phyloP scores from a whole-genome alignment of 1,140 invertebrate genomes.

The Amphibalanus amphitrite region DNA sequence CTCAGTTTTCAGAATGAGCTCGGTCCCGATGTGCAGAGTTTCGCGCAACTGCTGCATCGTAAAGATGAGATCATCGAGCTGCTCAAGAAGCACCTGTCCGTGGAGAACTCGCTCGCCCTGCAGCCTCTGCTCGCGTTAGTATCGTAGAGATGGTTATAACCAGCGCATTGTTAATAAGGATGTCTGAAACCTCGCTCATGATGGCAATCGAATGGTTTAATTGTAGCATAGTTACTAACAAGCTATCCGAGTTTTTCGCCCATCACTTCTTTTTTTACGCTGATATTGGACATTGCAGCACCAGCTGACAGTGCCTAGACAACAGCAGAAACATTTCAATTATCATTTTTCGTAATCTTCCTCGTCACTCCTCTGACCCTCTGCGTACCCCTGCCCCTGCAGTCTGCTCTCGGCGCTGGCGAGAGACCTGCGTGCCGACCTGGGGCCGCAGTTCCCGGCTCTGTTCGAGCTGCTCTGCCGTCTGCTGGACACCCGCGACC shows the following conservation, averaged over 20 bases:
- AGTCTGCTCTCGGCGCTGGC: constrained; percentile 66
- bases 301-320: no score
- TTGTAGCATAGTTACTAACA: no score
- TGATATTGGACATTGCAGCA: no score
- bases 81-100: constrained; percentile 48
- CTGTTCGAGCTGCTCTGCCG: constrained; percentile 48
- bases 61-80: not conserved
- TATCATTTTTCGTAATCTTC: no score
- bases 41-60: not conserved
- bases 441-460: constrained; percentile 57
- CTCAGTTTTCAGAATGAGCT: not conserved
- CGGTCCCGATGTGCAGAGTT: not conserved
- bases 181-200: no score
- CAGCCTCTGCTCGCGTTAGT: constrained; percentile 70
- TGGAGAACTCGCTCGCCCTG: constrained; percentile 47
- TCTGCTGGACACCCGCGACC: constrained; percentile 54
- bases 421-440: constrained; percentile 66
- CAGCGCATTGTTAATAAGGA: no score
- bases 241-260: no score
- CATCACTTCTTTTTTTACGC: no score
- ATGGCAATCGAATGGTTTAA: no score
- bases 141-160: no score
- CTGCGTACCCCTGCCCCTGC: constrained; percentile 24
- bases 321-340: no score
- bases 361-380: no score